A percentile compares a stretch with the other conserved stretches of the same genome.
Evolutionary conservation across 2,888 invertebrate genomes (phyloP).

Genomic region (Parthenolecanium corni): DNA sequence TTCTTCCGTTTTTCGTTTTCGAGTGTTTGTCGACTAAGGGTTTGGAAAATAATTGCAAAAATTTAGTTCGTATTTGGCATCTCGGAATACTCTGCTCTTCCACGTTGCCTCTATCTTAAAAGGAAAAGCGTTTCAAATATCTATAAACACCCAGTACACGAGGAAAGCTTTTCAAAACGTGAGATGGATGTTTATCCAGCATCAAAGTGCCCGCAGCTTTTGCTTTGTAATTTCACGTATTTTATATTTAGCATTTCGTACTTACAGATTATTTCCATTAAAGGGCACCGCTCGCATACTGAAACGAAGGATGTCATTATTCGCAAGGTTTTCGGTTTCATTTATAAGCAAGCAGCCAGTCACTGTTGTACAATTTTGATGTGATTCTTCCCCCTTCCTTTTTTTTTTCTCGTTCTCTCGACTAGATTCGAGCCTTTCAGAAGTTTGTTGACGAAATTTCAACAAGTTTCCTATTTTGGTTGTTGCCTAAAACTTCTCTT

Average conservation of each 20-base stretch:
- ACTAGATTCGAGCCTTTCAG: no score
- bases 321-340: no score
- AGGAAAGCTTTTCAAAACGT: neutral
- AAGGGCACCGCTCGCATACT: neutral
- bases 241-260: neutral
- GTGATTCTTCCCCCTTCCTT: no score
- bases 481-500: no score
- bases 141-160: neutral
- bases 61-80: neutral
- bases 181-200: neutral
- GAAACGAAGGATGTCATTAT: neutral
- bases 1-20: no score
- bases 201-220: neutral
- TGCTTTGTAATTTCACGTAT: neutral
- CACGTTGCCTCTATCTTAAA: neutral
- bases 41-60: no score
- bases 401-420: no score
- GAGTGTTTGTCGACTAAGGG: no score
- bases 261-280: neutral
- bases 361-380: no score
- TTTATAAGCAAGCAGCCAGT: no score
- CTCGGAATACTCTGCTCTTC: neutral
- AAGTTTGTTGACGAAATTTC: no score
- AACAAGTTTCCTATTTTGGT: no score
- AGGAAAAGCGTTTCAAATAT: neutral